Base-by-base conservation (phyloP, 2,113 vertebrate genomes). In the Ctenodactylus gundi region DNA sequence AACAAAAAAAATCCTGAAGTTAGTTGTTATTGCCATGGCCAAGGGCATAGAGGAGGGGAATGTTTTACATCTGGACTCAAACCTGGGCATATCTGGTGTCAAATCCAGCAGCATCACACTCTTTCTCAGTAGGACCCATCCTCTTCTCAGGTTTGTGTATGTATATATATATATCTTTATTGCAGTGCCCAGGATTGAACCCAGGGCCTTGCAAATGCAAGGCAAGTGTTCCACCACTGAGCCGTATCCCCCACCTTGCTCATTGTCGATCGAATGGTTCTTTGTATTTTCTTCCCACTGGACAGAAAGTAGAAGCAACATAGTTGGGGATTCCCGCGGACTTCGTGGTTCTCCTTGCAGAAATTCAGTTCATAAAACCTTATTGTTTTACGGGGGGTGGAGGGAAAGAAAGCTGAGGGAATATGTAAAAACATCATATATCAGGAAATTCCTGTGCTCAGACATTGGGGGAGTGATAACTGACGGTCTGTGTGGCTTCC, bases 1-100 rank as follows among this genome's bases (percentile, higher is more conserved):
- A n/a, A n/a, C n/a, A n/a, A 65, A 70, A 65, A 89, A 89, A 83
- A 88, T 80, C 64, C 60, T 60, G 46, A 83, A 86, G 76, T 67
- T 65, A n/a, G 57, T 82, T 95, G 88, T 64, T 89, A 80, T 60
- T 86, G 53, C 67, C 53, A 73, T 64, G 60, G 76, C 84, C 29
- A 67, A 85, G 36, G 72, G 36, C 36, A 36, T 34, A 31, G 87
- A 81, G 39, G n/a, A 94, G 65, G 83, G 90, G 39, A 41, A 51
- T 86, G 62, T 46, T 64, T 31, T 78, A 44, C 21, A n/a, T 18
- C 27, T 46, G 58, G 80, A 23, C 49, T 70, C 20, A 36, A 60
- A 46, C 25, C 57, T 36, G 15, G 29, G n/a, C 14, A 25, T 12
- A 53, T 49, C 31, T 20, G 70, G 36, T 41, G 23, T 57, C 25